These are phyloP conservation scores for Thomomys bottae DNA, from an alignment of 2,113 vertebrate genomes.

Conservation along the genomic window DNA sequence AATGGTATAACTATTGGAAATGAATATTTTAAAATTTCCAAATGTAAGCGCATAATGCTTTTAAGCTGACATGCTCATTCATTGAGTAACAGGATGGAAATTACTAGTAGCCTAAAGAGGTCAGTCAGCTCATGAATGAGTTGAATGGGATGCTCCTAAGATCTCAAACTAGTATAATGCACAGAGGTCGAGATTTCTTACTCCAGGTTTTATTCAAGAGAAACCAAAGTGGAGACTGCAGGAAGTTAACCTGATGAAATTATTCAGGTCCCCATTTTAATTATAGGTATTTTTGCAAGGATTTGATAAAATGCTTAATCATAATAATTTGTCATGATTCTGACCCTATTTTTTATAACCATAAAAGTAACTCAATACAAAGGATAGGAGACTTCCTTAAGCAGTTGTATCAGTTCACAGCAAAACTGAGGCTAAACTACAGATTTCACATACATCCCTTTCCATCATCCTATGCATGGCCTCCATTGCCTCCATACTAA, in stretches of 20 bases:
- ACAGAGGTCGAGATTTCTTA: not conserved
- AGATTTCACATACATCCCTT: not conserved
- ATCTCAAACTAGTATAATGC: not conserved
- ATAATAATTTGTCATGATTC: not conserved
- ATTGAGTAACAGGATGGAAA: not conserved
- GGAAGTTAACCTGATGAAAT: not conserved
- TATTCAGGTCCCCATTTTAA: not conserved
- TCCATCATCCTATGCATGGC: too few relatives aligned
- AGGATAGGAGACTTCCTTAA: not conserved
- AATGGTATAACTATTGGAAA: not conserved
- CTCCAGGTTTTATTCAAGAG: constrained; percentile 16
- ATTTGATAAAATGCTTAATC: not conserved
- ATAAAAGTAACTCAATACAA: constrained; percentile 23
- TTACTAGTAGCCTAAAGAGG: not conserved
- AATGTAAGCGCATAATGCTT: not conserved
- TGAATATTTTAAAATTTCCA: constrained; percentile 43
- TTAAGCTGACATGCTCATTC: not conserved
- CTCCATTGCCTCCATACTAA: not conserved
- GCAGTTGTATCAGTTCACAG: not conserved
- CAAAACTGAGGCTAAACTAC: not conserved
- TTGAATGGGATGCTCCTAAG: not conserved
- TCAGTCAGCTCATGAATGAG: not conserved
- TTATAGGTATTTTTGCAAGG: not conserved
- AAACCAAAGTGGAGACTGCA: not conserved
- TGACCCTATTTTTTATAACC: not conserved